These are phyloP conservation scores for Cyanoramphus novaezelandiae DNA, from an alignment of 2,113 vertebrate genomes.

Conservation along the genomic window DNA sequence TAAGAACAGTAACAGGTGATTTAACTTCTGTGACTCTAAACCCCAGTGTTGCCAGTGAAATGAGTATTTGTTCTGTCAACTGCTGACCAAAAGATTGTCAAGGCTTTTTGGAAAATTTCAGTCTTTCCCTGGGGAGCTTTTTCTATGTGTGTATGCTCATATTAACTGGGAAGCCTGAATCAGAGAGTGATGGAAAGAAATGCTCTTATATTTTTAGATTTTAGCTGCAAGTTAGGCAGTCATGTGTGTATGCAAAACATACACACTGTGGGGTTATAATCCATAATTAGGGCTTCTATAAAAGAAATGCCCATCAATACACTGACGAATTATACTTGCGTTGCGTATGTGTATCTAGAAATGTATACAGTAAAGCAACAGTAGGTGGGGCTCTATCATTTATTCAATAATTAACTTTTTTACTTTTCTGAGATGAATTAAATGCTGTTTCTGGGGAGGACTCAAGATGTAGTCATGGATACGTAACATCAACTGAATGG, in stretches of 20 bases:
- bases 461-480: background rate
- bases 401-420: background rate
- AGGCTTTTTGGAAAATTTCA: background rate
- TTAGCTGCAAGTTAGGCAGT: background rate
- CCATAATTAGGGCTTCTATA: background rate
- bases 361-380: background rate
- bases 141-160: background rate
- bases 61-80: background rate
- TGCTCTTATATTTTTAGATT: background rate
- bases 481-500: background rate
- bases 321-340: background rate
- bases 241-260: background rate
- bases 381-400: conserved; percentile 30
- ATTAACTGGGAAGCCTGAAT: background rate
- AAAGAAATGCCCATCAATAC: background rate
- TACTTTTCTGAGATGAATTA: background rate
- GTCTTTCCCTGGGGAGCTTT: background rate
- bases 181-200: background rate
- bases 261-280: background rate
- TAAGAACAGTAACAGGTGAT: accelerated
- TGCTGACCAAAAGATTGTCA: background rate
- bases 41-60: background rate
- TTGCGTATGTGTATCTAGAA: background rate
- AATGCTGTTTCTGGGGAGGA: background rate
- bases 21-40: background rate